These are phyloP conservation scores for Zonotrichia albicollis DNA, from an alignment of 2,797 vertebrate genomes.

Conservation along the genomic window DNA sequence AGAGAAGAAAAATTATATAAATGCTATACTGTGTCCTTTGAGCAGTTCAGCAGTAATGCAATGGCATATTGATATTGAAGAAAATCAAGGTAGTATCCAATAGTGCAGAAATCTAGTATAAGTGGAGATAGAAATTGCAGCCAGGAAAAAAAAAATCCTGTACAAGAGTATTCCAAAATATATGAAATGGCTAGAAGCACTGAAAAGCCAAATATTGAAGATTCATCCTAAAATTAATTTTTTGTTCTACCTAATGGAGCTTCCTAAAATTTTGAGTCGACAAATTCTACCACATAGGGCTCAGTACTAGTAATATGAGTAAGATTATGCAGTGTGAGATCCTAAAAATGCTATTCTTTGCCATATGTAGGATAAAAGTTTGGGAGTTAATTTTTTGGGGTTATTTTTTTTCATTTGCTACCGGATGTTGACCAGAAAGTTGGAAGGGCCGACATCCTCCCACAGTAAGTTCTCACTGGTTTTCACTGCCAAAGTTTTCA, in stretches of 20 bases:
- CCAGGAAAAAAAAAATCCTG: not conserved
- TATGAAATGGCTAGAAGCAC: not conserved
- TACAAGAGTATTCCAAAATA: not conserved
- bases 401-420: not conserved
- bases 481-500: slow-evolving; percentile 32
- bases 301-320: not conserved
- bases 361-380: not conserved
- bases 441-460: not conserved
- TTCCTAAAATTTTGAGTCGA: not conserved
- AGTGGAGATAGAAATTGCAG: not conserved
- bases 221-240: not conserved
- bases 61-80: not conserved
- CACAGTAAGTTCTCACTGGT: not conserved
- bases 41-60: not conserved
- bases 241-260: not conserved
- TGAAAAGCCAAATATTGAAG: not conserved
- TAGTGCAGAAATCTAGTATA: not conserved
- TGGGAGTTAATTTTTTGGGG: not conserved
- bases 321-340: not conserved
- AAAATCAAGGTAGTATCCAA: not conserved
- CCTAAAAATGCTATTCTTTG: not conserved
- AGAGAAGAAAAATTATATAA: not conserved
- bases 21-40: not conserved
- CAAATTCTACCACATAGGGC: not conserved
- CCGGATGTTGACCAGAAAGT: not conserved